Conservation (phyloP, 1,140 invertebrate species). For the Meloidogyne exigua region DNA sequence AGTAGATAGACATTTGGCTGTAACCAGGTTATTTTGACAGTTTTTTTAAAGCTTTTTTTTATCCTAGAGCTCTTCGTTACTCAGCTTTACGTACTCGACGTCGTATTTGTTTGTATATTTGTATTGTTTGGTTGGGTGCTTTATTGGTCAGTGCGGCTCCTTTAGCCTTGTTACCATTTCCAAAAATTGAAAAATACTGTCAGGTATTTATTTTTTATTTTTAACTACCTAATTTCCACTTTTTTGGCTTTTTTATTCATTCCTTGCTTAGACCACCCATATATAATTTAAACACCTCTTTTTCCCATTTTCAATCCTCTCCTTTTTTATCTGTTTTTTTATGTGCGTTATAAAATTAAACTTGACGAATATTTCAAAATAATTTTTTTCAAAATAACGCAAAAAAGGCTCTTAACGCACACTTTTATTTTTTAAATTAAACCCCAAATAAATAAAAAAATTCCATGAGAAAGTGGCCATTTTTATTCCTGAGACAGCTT, state of each 20-base stretch:
- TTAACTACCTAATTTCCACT: too few species aligned
- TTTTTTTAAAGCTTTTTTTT: constrained; percentile 69
- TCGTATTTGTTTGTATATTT: constrained; percentile 66
- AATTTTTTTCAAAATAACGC: background rate
- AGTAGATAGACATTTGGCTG: constrained; percentile 93
- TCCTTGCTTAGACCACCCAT: constrained; percentile 13
- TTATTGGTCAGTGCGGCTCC: constrained; percentile 67
- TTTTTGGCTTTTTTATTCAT: background rate
- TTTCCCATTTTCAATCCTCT: constrained; percentile 1
- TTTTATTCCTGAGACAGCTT: background rate
- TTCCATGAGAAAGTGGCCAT: background rate
- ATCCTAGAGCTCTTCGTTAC: constrained; percentile 73
- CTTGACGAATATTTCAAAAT: background rate
- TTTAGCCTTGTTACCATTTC: constrained; percentile 37
- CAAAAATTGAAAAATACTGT: constrained; percentile 14
- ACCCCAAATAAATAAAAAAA: background rate
- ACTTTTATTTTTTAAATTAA: background rate
- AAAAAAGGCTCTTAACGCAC: background rate
- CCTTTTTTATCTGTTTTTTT: background rate
- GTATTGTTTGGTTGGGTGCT: constrained; percentile 66
- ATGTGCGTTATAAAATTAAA: too few species aligned
- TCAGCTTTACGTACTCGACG: constrained; percentile 81
- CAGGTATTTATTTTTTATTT: constrained; percentile 22
- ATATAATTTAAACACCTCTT: constrained; percentile 8
- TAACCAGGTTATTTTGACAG: constrained; percentile 77